A percentile compares a stretch with the other conserved stretches of the same genome.
Evolutionary conservation across 2,113 vertebrate genomes (phyloP).

Genomic region (Heterocephalus glaber): DNA sequence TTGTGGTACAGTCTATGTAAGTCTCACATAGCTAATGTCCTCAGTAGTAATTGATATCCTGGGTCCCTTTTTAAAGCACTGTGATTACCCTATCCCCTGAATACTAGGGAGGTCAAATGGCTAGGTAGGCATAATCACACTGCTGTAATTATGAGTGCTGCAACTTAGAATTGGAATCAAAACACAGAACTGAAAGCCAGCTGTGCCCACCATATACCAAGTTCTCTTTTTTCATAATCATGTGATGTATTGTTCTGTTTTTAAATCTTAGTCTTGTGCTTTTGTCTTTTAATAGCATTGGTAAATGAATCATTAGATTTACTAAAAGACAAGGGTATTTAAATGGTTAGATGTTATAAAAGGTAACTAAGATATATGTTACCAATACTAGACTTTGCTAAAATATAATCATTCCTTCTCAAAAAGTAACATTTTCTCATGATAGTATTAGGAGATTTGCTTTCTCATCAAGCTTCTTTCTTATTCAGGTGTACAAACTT

Average conservation of each 20-base stretch:
- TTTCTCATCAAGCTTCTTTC: background rate
- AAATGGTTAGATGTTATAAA: background rate
- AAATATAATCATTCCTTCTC: background rate
- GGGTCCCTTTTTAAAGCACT: background rate
- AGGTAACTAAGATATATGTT: background rate
- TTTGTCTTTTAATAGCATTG: background rate
- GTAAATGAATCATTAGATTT: background rate
- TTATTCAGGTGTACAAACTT: background rate
- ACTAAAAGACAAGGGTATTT: constrained; percentile 14
- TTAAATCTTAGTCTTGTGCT: background rate
- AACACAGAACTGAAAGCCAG: constrained; percentile 6
- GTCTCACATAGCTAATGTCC: background rate
- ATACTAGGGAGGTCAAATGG: background rate
- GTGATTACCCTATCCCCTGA: background rate
- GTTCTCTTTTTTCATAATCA: background rate
- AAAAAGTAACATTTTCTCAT: background rate
- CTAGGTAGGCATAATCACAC: background rate
- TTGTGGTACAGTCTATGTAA: background rate
- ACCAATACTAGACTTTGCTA: background rate
- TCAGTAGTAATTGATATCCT: background rate
- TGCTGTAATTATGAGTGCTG: background rate
- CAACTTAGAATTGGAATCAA: background rate
- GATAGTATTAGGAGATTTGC: background rate
- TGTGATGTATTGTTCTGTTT: background rate
- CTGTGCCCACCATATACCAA: background rate